Base-by-base conservation (phyloP, 1,140 invertebrate genomes). In the Leptinotarsa defecta region DNA sequence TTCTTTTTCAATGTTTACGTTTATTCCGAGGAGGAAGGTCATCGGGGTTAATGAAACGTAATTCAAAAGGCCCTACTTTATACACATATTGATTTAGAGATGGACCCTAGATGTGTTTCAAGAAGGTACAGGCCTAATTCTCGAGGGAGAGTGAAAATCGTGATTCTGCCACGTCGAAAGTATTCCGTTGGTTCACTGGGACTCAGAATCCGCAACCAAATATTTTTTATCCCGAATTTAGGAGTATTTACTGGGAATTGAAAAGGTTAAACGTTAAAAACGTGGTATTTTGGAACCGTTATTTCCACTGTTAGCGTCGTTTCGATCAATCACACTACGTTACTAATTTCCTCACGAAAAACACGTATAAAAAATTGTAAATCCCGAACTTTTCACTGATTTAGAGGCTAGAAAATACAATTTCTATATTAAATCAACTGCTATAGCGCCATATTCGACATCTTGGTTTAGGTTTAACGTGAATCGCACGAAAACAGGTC, bases 381-480 rank as follows among this genome's bases (percentile, higher is more conserved):
- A 69, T 43, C 52, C 48, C 49, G 49, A 68, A 48, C 57, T 77
- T 74, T 75, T 76, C 69, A 74, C 71, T 75, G 65, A 74, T 77
- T 81, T 71, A 77, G 68, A 75, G 76, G 69, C 61, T 72, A 72
- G 62, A 78, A 80, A 81, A 82, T 81, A 81, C 78, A 78, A 80
- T 78, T 82, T 81, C 80, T 80, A 82, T 79, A 81, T 78, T 81
- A 78, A 78, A 74, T 78, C 76, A 78, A 79, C 79, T 75, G 68
- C 71, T 77, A 79, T 76, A 79, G 76, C 76, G 78, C 78, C 76
- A 79, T 79, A 78, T 78, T 81, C 81, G 82, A 83, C 82, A 83
- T 83, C 82, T 83, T 83, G 82, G 82, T 83, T 78, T 75, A 81
- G 78, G 80, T 82, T 81, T 78, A 80, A 80, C 78, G 75, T 73